Conservation (phyloP, 53 echinoderm and acorn worm genomes). For the Paelopatides confundens region DNA sequence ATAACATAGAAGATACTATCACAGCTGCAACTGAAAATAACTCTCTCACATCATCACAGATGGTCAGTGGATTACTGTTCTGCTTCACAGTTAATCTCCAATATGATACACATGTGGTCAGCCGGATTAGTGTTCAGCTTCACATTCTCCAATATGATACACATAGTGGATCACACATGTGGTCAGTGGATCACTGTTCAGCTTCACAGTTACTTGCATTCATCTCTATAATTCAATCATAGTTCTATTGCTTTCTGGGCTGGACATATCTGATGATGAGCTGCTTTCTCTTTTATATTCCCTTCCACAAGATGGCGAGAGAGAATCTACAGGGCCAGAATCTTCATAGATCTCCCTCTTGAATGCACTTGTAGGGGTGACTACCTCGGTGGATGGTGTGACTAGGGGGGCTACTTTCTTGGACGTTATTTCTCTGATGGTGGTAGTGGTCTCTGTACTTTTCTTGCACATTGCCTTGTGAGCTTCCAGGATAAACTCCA, state of each 20-base stretch:
- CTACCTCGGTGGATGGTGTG: conserved; percentile 94
- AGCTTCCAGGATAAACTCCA: conserved; percentile 96
- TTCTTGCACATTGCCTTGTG: conserved; percentile 97
- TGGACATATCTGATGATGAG: conserved; percentile 83
- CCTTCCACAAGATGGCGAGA: conserved; percentile 48
- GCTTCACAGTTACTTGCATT: no score
- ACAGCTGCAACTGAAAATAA: conserved; percentile 33
- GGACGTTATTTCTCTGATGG: conserved; percentile 43
- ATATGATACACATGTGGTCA: no score
- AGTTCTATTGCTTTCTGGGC: conserved; percentile 85
- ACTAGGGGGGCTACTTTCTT: conserved; percentile 66
- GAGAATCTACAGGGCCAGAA: conserved; percentile 38
- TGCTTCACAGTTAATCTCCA: no score
- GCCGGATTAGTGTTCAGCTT: no score
- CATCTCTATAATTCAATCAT: conserved; percentile 91
- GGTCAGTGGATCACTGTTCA: no score
- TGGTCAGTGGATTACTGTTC: no score
- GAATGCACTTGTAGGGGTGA: conserved; percentile 95
- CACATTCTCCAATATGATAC: no score
- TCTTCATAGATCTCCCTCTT: conserved; percentile 61
- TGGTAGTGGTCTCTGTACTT: conserved; percentile 59
- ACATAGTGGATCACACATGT: no score
- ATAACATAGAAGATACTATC: background rate
- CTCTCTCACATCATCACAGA: no score
- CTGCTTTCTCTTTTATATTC: conserved; percentile 65